Evolutionary conservation across 2,888 invertebrate species (phyloP).

Genomic region (Lepidochrysops patricia): DNA sequence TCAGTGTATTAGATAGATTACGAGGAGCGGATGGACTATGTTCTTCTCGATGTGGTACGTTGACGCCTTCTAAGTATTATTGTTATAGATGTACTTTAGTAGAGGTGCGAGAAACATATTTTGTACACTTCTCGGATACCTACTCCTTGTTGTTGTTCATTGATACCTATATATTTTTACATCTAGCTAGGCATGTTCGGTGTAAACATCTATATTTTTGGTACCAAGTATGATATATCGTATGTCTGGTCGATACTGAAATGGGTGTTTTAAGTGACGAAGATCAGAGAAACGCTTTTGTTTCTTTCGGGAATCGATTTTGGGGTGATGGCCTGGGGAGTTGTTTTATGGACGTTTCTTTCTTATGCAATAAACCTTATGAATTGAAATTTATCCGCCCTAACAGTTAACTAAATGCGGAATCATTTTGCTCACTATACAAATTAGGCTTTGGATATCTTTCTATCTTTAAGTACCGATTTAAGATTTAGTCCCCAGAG

Average conservation of each 20-base stretch:
- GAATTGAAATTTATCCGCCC: constrained; percentile 28
- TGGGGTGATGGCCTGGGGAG: constrained; percentile 18
- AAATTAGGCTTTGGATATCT: constrained; percentile 22
- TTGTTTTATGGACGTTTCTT: constrained; percentile 18
- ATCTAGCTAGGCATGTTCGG: constrained; percentile 70
- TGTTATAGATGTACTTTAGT: constrained; percentile 70
- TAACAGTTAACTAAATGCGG: constrained; percentile 28
- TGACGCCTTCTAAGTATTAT: constrained; percentile 72
- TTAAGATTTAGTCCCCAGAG: constrained; percentile 19
- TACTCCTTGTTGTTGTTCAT: constrained; percentile 72
- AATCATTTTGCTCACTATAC: constrained; percentile 28
- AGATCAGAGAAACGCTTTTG: not conserved
- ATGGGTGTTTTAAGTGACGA: constrained; percentile 14
- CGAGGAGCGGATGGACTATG: constrained; percentile 50
- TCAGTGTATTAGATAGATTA: constrained; percentile 70
- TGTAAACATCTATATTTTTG: constrained; percentile 70
- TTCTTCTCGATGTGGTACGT: constrained; percentile 65
- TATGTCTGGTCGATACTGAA: constrained; percentile 23
- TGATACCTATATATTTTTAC: constrained; percentile 73
- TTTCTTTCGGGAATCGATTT: not conserved
- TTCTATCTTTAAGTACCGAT: constrained; percentile 22
- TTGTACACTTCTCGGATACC: constrained; percentile 71
- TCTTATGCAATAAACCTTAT: constrained; percentile 23
- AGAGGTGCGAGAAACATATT: constrained; percentile 64
- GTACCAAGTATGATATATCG: constrained; percentile 48